These are phyloP conservation scores for Barnardius zonarius DNA, from an alignment of 2,113 vertebrate species.

Conservation along the genomic window DNA sequence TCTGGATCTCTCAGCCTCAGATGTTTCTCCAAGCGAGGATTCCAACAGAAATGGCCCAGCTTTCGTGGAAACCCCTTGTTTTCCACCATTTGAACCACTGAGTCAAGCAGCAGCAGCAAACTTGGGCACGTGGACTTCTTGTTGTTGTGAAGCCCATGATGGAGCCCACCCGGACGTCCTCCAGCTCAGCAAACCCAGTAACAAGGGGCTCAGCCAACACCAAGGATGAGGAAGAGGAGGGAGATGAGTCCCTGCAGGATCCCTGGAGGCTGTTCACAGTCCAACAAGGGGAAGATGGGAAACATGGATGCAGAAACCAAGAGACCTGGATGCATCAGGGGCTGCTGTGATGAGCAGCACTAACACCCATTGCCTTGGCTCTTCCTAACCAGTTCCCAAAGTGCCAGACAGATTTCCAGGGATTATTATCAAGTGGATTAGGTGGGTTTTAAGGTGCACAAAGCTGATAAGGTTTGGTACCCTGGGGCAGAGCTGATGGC, in stretches of 20 bases:
- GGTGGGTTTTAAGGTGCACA: not conserved
- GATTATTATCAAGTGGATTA: not conserved
- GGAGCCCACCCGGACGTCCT: not conserved
- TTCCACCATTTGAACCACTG: not conserved
- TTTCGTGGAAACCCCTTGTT: not conserved
- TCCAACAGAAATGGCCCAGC: not conserved
- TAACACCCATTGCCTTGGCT: not conserved
- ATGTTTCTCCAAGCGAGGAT: not conserved
- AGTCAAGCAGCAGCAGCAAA: not conserved
- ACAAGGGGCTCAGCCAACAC: not conserved
- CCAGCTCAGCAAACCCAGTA: not conserved
- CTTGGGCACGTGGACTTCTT: rapidly evolving
- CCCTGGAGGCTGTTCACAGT: rapidly evolving
- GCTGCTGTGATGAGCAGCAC: not conserved
- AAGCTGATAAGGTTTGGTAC: not conserved
- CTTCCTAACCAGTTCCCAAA: not conserved
- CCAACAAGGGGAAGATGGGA: not conserved
- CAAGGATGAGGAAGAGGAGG: not conserved
- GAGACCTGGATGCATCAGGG: not conserved
- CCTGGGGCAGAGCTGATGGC: not conserved
- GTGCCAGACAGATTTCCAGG: not conserved
- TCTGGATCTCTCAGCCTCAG: not conserved
- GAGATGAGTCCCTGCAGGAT: rapidly evolving
- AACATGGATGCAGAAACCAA: not conserved
- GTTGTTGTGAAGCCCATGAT: rapidly evolving